Conservation (phyloP, 1,140 invertebrate genomes). For the Brachionus paranguensis region DNA sequence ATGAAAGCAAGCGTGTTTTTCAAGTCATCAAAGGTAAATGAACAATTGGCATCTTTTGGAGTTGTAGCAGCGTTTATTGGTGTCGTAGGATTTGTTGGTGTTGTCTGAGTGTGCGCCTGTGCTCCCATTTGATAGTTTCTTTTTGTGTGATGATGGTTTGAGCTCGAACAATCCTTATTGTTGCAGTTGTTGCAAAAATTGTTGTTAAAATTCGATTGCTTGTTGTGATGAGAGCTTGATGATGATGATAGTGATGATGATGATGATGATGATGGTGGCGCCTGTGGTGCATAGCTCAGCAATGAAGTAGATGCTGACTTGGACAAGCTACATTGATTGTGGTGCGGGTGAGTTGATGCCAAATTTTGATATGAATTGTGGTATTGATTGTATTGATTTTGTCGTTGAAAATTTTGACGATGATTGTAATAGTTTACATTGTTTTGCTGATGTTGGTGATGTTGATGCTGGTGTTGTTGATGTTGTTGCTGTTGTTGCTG, state of each 20-base stretch:
- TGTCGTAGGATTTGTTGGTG: constrained; percentile 14
- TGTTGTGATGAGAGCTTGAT: neutral
- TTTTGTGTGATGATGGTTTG: neutral
- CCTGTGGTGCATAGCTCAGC: neutral
- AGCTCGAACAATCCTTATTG: constrained; percentile 2
- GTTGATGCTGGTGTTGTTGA: neutral
- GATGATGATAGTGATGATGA: neutral
- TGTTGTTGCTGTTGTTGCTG: neutral
- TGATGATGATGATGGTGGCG: too few species aligned
- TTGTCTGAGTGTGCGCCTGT: neutral
- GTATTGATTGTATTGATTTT: neutral
- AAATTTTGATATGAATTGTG: constrained; percentile 22
- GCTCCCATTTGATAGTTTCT: neutral
- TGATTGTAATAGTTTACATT: neutral
- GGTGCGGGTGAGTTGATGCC: neutral
- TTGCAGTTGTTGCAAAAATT: constrained; percentile 28
- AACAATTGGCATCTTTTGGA: constrained; percentile 33
- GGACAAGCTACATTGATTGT: neutral
- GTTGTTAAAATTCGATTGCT: constrained; percentile 6
- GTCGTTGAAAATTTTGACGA: neutral
- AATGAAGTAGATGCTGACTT: constrained; percentile 23
- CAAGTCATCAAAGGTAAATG: constrained; percentile 37
- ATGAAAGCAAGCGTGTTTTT: constrained; percentile 38
- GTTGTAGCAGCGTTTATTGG: neutral
- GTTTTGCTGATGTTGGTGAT: neutral